Conservation (phyloP, 2,113 vertebrate genomes). For the Cochlearius cochlearius region DNA sequence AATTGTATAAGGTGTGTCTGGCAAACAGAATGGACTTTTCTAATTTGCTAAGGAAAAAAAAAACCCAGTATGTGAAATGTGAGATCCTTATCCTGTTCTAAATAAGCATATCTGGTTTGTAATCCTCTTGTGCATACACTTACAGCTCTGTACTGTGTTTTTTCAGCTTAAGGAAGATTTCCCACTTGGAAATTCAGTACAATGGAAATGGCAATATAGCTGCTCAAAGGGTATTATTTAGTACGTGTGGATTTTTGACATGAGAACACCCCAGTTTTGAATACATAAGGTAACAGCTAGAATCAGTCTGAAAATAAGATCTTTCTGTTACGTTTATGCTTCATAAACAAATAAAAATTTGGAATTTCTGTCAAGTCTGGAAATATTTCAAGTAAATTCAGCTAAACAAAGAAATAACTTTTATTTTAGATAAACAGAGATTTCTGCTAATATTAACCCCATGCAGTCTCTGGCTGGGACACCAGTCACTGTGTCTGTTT, state of each 20-base stretch:
- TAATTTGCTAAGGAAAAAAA: background rate
- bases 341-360: background rate
- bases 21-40: background rate
- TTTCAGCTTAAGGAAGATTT: background rate
- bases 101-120: background rate
- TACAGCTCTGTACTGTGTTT: background rate
- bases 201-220: background rate
- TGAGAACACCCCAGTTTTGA: background rate
- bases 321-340: background rate
- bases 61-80: background rate
- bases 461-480: background rate
- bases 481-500: background rate
- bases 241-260: background rate
- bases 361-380: background rate
- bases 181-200: background rate
- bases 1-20: background rate
- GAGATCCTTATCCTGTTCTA: background rate
- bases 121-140: background rate
- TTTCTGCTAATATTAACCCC: background rate
- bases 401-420: background rate
- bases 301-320: background rate
- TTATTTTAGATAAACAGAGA: background rate
- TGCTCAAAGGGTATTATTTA: background rate
- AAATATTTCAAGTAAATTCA: background rate
- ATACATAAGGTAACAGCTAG: background rate